phyloP scores from a whole-genome alignment of 1,140 invertebrate species.

The Archivesica marissinica region DNA sequence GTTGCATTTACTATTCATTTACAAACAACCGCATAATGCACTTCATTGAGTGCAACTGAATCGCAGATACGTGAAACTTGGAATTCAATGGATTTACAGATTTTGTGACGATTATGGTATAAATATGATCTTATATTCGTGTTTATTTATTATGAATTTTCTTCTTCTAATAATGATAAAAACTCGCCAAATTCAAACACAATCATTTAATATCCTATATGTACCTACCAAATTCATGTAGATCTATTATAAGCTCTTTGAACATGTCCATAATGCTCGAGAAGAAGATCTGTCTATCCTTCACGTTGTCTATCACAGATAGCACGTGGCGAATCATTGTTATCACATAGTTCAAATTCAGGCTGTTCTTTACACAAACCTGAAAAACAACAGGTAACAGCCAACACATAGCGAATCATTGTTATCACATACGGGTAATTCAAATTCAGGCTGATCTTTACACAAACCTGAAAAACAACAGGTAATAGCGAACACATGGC shows the following conservation, averaged over 20 bases:
- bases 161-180: too few species aligned
- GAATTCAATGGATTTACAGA: background rate
- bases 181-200: too few species aligned
- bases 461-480: slow-evolving; percentile 73
- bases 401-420: background rate
- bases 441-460: too few species aligned
- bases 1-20: too few species aligned
- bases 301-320: slow-evolving; percentile 76
- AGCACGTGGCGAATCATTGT: slow-evolving; percentile 77
- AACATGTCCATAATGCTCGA: slow-evolving; percentile 81
- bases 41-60: too few species aligned
- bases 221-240: slow-evolving; percentile 80
- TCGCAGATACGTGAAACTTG: background rate
- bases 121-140: too few species aligned
- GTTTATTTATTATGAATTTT: too few species aligned
- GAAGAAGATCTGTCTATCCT: slow-evolving; percentile 76
- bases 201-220: too few species aligned
- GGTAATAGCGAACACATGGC: background rate
- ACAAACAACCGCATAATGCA: too few species aligned
- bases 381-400: slow-evolving; percentile 57
- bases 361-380: slow-evolving; percentile 81
- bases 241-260: slow-evolving; percentile 80
- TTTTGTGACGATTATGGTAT: too few species aligned
- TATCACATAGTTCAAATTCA: slow-evolving; percentile 77
- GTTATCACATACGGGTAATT: background rate